Evolutionary conservation across 35 echinoderm and acorn worm species (phyloP).

Genomic region (Patiria miniata): DNA sequence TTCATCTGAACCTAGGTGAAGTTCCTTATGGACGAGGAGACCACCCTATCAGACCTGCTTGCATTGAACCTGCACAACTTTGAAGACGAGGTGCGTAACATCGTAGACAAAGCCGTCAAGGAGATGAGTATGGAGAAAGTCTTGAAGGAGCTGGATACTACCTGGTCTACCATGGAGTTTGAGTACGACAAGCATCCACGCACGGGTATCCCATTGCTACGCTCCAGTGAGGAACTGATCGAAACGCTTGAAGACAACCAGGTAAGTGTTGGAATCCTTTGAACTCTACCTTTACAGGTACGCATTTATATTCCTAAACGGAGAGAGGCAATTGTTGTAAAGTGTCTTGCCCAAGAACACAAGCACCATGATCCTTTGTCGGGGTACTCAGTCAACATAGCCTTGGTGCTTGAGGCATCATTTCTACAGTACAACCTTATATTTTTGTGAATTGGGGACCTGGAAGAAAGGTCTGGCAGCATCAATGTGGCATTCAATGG

Average conservation of each 20-base stretch:
- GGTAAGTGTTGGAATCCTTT: too few relatives aligned
- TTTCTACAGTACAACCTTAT: too few relatives aligned
- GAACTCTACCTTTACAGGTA: too few relatives aligned
- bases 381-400: too few relatives aligned
- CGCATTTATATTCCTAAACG: too few relatives aligned
- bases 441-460: too few relatives aligned
- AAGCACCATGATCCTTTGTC: too few relatives aligned
- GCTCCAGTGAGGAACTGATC: constrained; percentile 94
- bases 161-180: constrained; percentile 99
- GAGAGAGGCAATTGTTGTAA: too few relatives aligned
- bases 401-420: too few relatives aligned
- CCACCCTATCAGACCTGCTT: constrained; percentile 90
- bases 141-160: constrained; percentile 89
- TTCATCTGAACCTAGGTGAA: constrained; percentile 65
- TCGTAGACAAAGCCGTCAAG: constrained; percentile 99
- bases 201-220: constrained; percentile 74
- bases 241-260: constrained; percentile 99
- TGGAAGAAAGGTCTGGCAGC: too few relatives aligned
- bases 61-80: constrained; percentile 99
- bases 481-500: too few relatives aligned
- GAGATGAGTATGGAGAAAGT: constrained; percentile 99
- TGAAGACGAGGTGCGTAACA: constrained; percentile 99
- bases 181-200: constrained; percentile 92
- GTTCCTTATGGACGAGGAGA: constrained; percentile 91
- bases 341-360: too few relatives aligned